Conservation (phyloP, 2,888 invertebrate species). For the Stratiomys singularior region DNA sequence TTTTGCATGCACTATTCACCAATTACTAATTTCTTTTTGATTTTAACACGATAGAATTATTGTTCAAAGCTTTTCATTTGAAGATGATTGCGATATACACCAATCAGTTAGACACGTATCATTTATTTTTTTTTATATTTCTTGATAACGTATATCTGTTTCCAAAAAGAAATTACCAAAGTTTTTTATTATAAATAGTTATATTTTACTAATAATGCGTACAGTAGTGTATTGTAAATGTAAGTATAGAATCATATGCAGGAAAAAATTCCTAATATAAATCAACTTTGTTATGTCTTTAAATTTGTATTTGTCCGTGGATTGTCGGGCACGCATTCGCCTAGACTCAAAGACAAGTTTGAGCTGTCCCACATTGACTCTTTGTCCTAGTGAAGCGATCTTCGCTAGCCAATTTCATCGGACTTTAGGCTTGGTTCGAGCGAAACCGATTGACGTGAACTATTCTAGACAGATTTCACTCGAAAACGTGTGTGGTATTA, state of each 20-base stretch:
- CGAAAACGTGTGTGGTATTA: too few species aligned
- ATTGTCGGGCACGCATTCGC: background rate
- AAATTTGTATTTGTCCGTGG: background rate
- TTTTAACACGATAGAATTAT: too few species aligned
- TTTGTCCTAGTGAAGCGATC: too few species aligned
- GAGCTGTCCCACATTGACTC: background rate
- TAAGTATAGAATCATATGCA: background rate
- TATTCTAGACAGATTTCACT: too few species aligned
- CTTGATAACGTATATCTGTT: background rate
- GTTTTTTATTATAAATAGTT: constrained; percentile 25
- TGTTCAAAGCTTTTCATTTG: background rate
- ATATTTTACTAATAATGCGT: background rate
- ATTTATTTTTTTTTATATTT: constrained; percentile 7
- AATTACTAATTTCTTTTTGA: too few species aligned
- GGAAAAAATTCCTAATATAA: background rate
- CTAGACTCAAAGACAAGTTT: background rate
- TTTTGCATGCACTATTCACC: too few species aligned
- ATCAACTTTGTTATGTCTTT: background rate
- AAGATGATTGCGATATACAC: background rate
- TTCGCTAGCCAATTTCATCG: too few species aligned
- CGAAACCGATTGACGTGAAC: too few species aligned
- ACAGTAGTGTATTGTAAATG: background rate
- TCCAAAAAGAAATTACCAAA: constrained; percentile 40
- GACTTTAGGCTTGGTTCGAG: too few species aligned
- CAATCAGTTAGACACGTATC: background rate